Conservation (phyloP, 2,888 invertebrate species). For the Cotesia congregata region DNA sequence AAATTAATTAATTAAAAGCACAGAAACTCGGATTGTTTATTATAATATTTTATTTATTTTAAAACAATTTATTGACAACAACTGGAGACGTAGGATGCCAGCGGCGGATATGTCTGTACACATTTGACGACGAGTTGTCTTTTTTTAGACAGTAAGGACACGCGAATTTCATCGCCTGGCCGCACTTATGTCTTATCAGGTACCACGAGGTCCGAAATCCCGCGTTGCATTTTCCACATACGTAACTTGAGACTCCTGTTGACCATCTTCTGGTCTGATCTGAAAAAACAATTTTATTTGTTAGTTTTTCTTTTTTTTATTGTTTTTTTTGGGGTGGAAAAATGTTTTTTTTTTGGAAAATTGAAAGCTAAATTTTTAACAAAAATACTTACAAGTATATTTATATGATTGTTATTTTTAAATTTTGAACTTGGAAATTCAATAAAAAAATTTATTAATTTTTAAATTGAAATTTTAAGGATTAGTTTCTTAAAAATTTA, state of each 20-base stretch:
- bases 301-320: too few species aligned
- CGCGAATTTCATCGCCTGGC: constrained; percentile 67
- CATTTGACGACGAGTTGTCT: constrained; percentile 68
- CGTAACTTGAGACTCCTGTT: constrained; percentile 54
- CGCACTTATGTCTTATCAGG: constrained; percentile 68
- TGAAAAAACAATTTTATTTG: constrained; percentile 21
- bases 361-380: too few species aligned
- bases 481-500: too few species aligned
- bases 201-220: constrained; percentile 66
- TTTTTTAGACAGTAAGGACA: constrained; percentile 69
- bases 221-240: constrained; percentile 64
- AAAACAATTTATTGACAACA: constrained; percentile 63
- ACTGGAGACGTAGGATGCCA: constrained; percentile 66
- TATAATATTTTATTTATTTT: constrained; percentile 32
- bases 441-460: too few species aligned
- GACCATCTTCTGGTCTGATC: constrained; percentile 51
- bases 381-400: too few species aligned
- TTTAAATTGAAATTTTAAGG: too few species aligned
- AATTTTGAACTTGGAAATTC: too few species aligned
- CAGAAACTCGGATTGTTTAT: too few species aligned
- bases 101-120: constrained; percentile 67
- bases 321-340: too few species aligned
- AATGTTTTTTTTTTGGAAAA: too few species aligned
- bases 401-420: too few species aligned
- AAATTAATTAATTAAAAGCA: too few species aligned